phyloP scores from a whole-genome alignment of 2,113 vertebrate genomes.

The Pipra filicauda region DNA sequence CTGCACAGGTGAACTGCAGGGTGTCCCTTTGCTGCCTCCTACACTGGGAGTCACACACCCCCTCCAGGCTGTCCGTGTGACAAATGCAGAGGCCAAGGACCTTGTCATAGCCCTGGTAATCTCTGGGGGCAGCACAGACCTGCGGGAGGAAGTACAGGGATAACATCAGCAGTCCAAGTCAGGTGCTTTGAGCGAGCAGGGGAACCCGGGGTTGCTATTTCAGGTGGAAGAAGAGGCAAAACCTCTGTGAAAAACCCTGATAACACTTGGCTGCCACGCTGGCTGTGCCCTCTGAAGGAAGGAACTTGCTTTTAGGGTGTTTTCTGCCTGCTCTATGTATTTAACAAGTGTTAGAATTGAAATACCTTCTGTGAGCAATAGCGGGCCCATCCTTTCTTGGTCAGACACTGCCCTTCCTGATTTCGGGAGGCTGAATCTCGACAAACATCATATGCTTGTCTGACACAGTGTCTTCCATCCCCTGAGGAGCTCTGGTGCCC shows the following conservation, averaged over 20 bases:
- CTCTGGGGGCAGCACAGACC: slow-evolving; percentile 79
- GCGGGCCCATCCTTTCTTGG: slow-evolving; percentile 75
- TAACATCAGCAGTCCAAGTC: neutral
- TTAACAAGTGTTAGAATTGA: rapidly evolving
- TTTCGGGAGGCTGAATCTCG: slow-evolving; percentile 70
- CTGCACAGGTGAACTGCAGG: slow-evolving; percentile 71
- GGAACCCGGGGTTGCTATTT: neutral
- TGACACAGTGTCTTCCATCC: slow-evolving; percentile 65
- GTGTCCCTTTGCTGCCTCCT: slow-evolving; percentile 8
- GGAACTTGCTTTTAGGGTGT: neutral
- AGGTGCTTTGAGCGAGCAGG: neutral
- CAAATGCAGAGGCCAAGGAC: slow-evolving; percentile 86
- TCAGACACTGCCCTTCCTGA: slow-evolving; percentile 84
- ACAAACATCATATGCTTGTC: slow-evolving; percentile 72
- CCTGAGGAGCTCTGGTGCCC: slow-evolving; percentile 60
- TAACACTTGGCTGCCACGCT: neutral
- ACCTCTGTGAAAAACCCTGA: neutral
- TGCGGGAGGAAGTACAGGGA: neutral
- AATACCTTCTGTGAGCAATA: slow-evolving; percentile 84
- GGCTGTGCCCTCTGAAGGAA: neutral
- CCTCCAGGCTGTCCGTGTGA: slow-evolving; percentile 55
- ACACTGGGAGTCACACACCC: slow-evolving; percentile 71
- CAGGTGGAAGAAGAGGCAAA: neutral
- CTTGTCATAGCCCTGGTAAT: slow-evolving; percentile 80
- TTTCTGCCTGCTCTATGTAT: neutral